Base-by-base conservation (phyloP, 2,113 vertebrate genomes). In the Podarcis cretensis region DNA sequence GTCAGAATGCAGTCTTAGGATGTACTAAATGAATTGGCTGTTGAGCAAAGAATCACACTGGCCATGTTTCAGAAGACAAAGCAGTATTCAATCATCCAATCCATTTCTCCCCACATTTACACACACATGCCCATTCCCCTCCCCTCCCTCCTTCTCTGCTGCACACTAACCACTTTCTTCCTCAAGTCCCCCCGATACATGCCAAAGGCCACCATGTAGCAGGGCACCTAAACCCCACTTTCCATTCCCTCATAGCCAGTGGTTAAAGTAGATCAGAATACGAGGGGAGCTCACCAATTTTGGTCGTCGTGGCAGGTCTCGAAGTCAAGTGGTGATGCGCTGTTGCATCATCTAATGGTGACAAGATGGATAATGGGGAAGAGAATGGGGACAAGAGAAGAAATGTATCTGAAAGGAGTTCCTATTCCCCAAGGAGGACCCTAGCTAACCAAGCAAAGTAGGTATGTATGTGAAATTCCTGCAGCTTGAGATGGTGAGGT, bases 321-420 rank as follows among this genome's bases (percentile, higher is more conserved):
- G 95, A 96, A 95, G 95, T 90, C 93, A 96, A 95, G 95, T 96
- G 94, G 96, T 96, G 96, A 96, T 96, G 96, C 94, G 96, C 87
- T 96, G 96, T 95, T 95, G 96, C 96, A 96, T 96, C 96, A 96
- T 96, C 96, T 96, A 94, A 96, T 91, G 95, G 94, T 96, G 90
- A 96, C 93, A 93, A 94, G 96, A 95, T 94, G 93, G 86, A 94
- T 94, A 94, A 96, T 54, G 88, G 93, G 93, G 91, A 94, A 96
- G 91, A 96, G 94, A 96, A 95, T 82, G 94, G 89, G 95, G 95
- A 96, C 95, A 96, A 96, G 95, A 96, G 95, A 96, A 96, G 94
- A 96, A 93, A 96, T 95, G 94, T 93, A 87, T 96, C 95, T 96
- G 95, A 96, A 96, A 95, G 95, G 92, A 92, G 88, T 92, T 94